These are phyloP conservation scores for Saccostrea echinata DNA, from an alignment of 1,140 invertebrate species.

Conservation along the genomic window DNA sequence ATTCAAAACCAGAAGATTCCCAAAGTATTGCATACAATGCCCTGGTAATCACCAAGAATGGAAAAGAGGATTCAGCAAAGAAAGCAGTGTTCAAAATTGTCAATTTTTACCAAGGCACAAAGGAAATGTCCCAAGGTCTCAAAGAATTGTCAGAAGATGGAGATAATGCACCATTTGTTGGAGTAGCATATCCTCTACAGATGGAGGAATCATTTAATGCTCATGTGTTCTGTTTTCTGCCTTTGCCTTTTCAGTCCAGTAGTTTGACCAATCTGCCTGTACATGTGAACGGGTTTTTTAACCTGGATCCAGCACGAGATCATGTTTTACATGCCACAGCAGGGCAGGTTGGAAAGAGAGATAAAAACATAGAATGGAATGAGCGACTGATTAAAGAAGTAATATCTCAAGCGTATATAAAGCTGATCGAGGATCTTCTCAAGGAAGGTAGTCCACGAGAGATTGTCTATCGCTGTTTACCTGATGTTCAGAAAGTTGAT, in stretches of 20 bases:
- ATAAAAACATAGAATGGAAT: constrained; percentile 64
- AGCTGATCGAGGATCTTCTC: constrained; percentile 37
- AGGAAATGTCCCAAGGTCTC: not conserved
- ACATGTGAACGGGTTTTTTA: constrained; percentile 76
- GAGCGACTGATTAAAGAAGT: constrained; percentile 63
- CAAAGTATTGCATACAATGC: not conserved
- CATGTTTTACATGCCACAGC: constrained; percentile 51
- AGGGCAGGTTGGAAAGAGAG: not conserved
- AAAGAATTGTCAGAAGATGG: not conserved
- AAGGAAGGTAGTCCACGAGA: not conserved
- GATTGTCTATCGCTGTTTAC: constrained; percentile 4
- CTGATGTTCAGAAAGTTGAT: not conserved
- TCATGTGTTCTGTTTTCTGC: constrained; percentile 71
- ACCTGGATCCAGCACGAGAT: constrained; percentile 65
- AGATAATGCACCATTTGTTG: constrained; percentile 6
- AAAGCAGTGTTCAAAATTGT: not conserved
- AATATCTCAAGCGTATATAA: constrained; percentile 52
- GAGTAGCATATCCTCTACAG: constrained; percentile 29
- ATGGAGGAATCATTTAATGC: not conserved
- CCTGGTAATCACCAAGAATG: not conserved
- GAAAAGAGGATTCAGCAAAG: not conserved
- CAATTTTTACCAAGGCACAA: constrained; percentile 9
- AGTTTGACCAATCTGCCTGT: constrained; percentile 70
- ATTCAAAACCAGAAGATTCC: not conserved
- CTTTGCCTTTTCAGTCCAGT: constrained; percentile 65